Base-by-base conservation (phyloP, 2,888 invertebrate species). In the Ellobium chinense region DNA sequence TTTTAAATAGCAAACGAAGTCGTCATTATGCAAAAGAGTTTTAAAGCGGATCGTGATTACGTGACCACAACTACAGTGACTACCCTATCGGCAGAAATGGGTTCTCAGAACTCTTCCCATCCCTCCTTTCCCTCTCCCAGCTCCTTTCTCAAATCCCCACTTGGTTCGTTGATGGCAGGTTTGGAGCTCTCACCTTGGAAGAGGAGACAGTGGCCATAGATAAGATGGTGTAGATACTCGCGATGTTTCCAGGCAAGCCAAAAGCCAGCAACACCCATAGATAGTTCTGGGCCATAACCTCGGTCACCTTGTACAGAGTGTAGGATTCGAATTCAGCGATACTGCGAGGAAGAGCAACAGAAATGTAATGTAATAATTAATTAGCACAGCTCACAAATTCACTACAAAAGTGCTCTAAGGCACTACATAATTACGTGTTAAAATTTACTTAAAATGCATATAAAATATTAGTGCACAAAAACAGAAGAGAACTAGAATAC, bases 171-270 rank as follows among this genome's bases (percentile, higher is more conserved):
- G 2, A 1, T 27, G 24, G 29, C 21, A 5, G 37, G 5, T 21
- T n/a, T 27, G 34, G 7, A 14, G 7, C 12, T 9, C 46, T 86
- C 27, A 89, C 78, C 24, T 87, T 86, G 37, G 89, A 89, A 18
- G 89, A 89, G 56, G 87, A 83, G 58, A 88, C 82, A 1, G 88
- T 87, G 54, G 85, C 84, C 87, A 90, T 88, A 2, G 82, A 80
- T 34, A 84, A 70, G 76, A 89, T 86, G 72, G 89, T 88, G 60
- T 88, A 74, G 12, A 90, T 85, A 39, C 87, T 88, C 7, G 89
- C 70, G 54, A 80, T 12, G 74, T 84, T 84, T 14, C 83, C 83
- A 12, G 83, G 83, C 21, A 80, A 56, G 4, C 83, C 83, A n/a
- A 84, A 27, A 27, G 62, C 70, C 21, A 82, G 29, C 36, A 82